Base-by-base conservation (phyloP, 53 echinoderm and acorn worm species). In the Astropecten irregularis region DNA sequence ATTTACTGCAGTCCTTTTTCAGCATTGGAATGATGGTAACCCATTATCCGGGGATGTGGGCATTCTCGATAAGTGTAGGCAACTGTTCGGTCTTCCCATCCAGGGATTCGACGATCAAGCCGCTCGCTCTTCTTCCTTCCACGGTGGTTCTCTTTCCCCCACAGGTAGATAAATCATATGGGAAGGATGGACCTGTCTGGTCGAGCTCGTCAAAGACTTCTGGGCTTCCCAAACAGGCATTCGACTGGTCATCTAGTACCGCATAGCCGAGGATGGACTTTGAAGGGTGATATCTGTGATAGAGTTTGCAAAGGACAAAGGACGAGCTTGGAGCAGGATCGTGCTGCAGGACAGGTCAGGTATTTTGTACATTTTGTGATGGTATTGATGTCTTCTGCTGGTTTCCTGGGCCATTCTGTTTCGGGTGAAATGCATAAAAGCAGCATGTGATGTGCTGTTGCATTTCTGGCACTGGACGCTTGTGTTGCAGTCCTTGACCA, bases 231-330 rank as follows among this genome's bases (percentile, higher is more conserved):
- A 81, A 33, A 36, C 70, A 87, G 3, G 68, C 51, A 48, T 87
- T 87, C 2, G 81, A 87, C 23, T 87, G 87, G 50, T 87, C 82
- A 32, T 81, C 87, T 13, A 87, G 81, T 29, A 87, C 87, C 3
- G 56, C 73, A 51, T 82, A 82, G n/a, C 71, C 72, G 79, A 68
- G 46, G 11, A 82, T 82, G 63, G 36, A 71, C 4, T 34, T 22
- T 6, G 82, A 21, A 40, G 88, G 73, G 23, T 50, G n/a, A 15
- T 35, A 44, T 23, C 53, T 32, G 30, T 82, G 82, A 42, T 74
- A 88, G 26, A 88, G 18, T 32, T 88, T 88, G 18, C 26, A 40
- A n/a, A n/a, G n/a, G n/a, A n/a, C n/a, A n/a, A 32, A 88, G 66
- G 9, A 88, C 73, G 28, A 88, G 64, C 60, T 82, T 82, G n/a